A percentile compares a stretch with the other conserved stretches of the same genome.
These are phyloP conservation scores for Drosophila robusta DNA, from an alignment of 2,888 invertebrate genomes.

Conservation along the genomic window DNA sequence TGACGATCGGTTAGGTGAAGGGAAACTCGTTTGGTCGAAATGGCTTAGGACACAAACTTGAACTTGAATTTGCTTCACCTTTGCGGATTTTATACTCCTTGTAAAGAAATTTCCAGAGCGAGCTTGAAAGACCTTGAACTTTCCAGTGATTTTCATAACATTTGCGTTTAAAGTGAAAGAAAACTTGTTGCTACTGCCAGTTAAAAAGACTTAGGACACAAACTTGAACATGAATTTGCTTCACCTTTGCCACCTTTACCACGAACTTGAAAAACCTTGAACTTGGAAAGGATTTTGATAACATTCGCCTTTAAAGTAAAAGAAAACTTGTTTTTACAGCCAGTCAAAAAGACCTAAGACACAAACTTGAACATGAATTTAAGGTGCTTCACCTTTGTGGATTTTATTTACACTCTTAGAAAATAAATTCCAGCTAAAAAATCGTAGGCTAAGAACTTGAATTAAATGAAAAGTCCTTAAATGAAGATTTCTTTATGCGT, in stretches of 20 bases:
- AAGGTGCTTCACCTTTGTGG: slow-evolving; percentile 13
- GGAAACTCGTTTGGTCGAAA: slow-evolving; percentile 55
- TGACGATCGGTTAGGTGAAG: slow-evolving; percentile 40
- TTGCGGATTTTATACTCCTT: neutral
- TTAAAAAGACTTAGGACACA: slow-evolving; percentile 29
- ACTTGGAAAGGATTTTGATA: neutral
- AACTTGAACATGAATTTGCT: slow-evolving; percentile 25
- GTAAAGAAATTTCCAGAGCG: neutral
- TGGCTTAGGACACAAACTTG: slow-evolving; percentile 39
- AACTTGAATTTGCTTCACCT: slow-evolving; percentile 23
- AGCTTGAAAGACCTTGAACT: neutral
- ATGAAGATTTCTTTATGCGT: neutral
- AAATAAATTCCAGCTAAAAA: neutral
- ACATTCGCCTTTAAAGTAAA: slow-evolving; percentile 29
- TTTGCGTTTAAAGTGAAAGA: slow-evolving; percentile 39
- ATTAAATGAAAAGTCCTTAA: too few relatives aligned
- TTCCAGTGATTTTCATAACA: neutral
- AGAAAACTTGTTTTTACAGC: slow-evolving; percentile 51
- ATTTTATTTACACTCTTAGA: neutral
- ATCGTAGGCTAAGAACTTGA: too few relatives aligned
- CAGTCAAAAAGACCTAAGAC: slow-evolving; percentile 24
- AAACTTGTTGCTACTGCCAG: slow-evolving; percentile 45
- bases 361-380: slow-evolving; percentile 29
- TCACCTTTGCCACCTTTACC: slow-evolving; percentile 2
- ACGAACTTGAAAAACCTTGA: neutral